A percentile compares a stretch with the other conserved stretches of the same genome.
These are phyloP conservation scores for Adelosebastes latens DNA, from an alignment of 2,797 vertebrate species.

Conservation along the genomic window DNA sequence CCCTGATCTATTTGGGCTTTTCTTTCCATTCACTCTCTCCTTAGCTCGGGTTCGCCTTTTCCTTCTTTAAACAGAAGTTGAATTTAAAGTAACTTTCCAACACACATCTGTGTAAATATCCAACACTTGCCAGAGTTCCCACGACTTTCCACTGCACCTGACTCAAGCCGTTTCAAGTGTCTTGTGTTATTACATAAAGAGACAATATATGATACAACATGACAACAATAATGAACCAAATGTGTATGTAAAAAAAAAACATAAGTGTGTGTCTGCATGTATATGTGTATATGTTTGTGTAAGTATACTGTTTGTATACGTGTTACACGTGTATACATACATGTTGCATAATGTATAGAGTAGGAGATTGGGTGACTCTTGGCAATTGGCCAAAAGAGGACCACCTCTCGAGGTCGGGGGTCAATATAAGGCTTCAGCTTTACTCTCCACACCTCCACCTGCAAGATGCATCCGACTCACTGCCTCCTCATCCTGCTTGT, in stretches of 20 bases:
- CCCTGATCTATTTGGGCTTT: background rate
- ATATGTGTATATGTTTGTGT: background rate
- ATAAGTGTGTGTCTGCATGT: background rate
- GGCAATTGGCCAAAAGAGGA: conserved; percentile 18
- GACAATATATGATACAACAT: background rate
- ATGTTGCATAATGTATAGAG: background rate
- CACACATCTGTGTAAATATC: conserved; percentile 65
- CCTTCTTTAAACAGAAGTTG: background rate
- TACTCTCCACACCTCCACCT: background rate
- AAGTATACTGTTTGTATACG: background rate
- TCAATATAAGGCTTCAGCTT: conserved; percentile 1
- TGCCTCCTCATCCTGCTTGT: conserved; percentile 27
- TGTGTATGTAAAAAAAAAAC: background rate
- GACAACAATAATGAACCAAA: background rate
- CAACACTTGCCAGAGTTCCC: conserved; percentile 47
- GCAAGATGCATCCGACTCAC: conserved; percentile 33
- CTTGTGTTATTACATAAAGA: background rate
- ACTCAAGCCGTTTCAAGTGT: background rate
- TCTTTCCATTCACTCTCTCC: background rate
- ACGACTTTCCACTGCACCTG: conserved; percentile 23
- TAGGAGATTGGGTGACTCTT: background rate
- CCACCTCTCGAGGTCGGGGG: background rate
- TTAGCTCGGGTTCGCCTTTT: background rate
- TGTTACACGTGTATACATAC: background rate
- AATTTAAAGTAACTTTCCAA: conserved; percentile 2